Evolutionary conservation across 2,888 invertebrate species (phyloP).

Genomic region (Eupsilia transversa): DNA sequence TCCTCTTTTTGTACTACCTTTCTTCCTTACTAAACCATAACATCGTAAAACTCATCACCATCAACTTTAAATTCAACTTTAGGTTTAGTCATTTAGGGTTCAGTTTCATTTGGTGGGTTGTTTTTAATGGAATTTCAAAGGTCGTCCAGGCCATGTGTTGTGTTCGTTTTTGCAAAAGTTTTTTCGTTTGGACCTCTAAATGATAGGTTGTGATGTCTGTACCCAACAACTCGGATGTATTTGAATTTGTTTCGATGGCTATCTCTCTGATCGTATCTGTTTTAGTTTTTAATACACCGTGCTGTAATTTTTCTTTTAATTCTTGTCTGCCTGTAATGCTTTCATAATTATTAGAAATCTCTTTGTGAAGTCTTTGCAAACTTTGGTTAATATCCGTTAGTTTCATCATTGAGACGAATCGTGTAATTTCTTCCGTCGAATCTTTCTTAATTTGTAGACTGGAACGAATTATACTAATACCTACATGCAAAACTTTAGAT

Average conservation of each 20-base stretch:
- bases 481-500: constrained; percentile 36
- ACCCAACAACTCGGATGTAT: constrained; percentile 66
- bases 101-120: constrained; percentile 54
- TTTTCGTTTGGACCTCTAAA: constrained; percentile 74
- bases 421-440: constrained; percentile 37
- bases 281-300: constrained; percentile 59
- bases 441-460: constrained; percentile 51
- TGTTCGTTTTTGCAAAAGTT: constrained; percentile 86
- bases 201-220: constrained; percentile 79
- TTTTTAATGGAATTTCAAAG: constrained; percentile 83
- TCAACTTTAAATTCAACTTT: constrained; percentile 67
- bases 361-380: constrained; percentile 42
- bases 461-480: constrained; percentile 48
- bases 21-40: constrained; percentile 79
- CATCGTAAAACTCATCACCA: constrained; percentile 66
- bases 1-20: constrained; percentile 86
- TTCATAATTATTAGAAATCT: constrained; percentile 61
- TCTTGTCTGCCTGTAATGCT: constrained; percentile 45
- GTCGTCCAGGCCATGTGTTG: constrained; percentile 85
- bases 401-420: constrained; percentile 58
- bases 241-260: constrained; percentile 67
- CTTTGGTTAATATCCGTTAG: constrained; percentile 49
- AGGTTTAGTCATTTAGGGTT: constrained; percentile 54
- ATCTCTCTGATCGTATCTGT: constrained; percentile 65
- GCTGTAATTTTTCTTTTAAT: constrained; percentile 53